Evolutionary conservation across 1,140 invertebrate species (phyloP), one percentile per base, ranked within the genome.

Genomic region (Sinella curviseta): DNA sequence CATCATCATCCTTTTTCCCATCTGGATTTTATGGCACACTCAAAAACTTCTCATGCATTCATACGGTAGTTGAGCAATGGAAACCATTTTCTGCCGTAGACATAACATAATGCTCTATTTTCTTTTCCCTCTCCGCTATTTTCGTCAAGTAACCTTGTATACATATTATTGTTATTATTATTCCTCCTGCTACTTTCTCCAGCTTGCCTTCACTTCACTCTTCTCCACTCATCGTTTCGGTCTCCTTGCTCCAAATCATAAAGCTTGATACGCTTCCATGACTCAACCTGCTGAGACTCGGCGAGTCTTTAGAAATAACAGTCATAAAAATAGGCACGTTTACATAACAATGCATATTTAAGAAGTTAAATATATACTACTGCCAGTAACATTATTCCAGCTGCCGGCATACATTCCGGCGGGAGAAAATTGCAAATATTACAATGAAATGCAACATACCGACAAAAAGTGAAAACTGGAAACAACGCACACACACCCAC

Each of bases 11-110:
- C 24, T 26, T 4, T 60, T 60, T 60, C 57, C 57, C 57, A 60
- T 60, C 57, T 60, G 57, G 57, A 60, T 60, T 60, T 60, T 60
- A 60, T 60, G 57, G 57, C 57, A 60, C 57, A 60, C 57, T 60
- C 57, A 60, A 60, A 48, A 60, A 60, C 57, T 60, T 60, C 57
- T 60, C 57, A 60, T n/a, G 57, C 57, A 60, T 60, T 60, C 57
- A 60, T 60, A 60, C 57, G 57, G 57, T 60, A 60, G 57, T 60
- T 60, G 57, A 60, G 57, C 57, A 60, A 26, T 60, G 24, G 57
- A 60, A 60, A 60, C 57, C 57, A 60, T 60, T 60, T 60, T 60
- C 57, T 48, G n/a, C 20, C 57, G 24, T 26, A 60, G 57, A 12
- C 57, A 60, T 48, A 48, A 48, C 39, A 48, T 48, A 48, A 48